A percentile compares a stretch with the other conserved stretches of the same genome.
phyloP scores from a whole-genome alignment of 2,797 vertebrate species.

The Psittacula echo region DNA sequence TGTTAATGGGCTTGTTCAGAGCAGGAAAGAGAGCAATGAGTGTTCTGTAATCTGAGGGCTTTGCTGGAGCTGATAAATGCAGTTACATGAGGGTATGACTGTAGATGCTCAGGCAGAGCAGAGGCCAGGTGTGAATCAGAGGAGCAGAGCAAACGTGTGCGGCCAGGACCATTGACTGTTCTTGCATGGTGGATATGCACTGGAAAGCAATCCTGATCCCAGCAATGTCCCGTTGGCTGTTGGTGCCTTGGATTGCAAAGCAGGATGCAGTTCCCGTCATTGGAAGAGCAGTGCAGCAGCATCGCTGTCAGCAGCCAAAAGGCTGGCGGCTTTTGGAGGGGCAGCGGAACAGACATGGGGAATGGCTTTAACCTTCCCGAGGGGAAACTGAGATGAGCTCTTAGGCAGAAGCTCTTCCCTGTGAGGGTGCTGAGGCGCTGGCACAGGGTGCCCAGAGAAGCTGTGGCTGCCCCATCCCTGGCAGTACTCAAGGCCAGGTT shows the following conservation, averaged over 20 bases:
- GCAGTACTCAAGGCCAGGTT: neutral
- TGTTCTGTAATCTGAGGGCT: neutral
- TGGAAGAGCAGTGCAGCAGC: neutral
- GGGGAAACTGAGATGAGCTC: neutral
- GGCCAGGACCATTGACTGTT: neutral
- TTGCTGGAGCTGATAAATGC: neutral
- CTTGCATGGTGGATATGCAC: too few relatives aligned
- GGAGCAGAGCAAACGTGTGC: neutral
- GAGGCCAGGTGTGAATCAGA: neutral
- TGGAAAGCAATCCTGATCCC: too few relatives aligned
- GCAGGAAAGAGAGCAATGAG: neutral
- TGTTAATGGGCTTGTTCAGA: neutral
- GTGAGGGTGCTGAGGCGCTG: neutral
- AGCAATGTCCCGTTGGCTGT: neutral
- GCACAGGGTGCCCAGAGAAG: too few relatives aligned
- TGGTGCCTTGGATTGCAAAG: neutral
- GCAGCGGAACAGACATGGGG: accelerated
- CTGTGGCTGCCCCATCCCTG: too few relatives aligned
- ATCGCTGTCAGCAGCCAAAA: neutral
- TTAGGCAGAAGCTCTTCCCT: neutral
- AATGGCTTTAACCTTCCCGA: neutral
- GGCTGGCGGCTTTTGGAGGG: neutral
- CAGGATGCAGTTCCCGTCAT: accelerated
- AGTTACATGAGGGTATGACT: neutral
- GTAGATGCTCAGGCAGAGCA: neutral